Evolutionary conservation across 2,113 vertebrate genomes (phyloP).

Genomic region (Pagrus major): DNA sequence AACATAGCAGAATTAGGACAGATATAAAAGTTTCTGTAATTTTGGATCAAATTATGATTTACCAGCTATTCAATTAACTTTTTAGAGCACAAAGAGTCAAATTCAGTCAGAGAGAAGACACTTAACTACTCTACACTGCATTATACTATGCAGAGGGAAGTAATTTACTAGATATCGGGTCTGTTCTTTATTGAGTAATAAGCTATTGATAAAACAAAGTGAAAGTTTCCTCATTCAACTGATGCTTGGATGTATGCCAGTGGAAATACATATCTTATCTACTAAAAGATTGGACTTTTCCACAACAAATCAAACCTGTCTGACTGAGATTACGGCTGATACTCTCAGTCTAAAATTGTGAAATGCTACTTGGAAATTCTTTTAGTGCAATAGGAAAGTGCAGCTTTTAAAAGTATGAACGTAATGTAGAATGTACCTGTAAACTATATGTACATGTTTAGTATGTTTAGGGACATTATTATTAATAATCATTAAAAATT

Average conservation of each 20-base stretch:
- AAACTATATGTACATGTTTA: neutral
- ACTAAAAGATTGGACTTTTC: conserved; percentile 32
- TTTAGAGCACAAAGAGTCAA: neutral
- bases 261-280: conserved; percentile 48
- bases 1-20: neutral
- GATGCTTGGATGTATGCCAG: conserved; percentile 33
- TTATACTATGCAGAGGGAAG: neutral
- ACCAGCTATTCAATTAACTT: neutral
- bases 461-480: neutral
- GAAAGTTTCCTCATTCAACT: conserved; percentile 29
- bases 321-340: conserved; percentile 5
- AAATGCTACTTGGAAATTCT: conserved; percentile 26
- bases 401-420: conserved; percentile 8
- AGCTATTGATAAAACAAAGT: conserved; percentile 33
- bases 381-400: neutral
- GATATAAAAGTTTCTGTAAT: neutral
- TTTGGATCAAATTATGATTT: neutral
- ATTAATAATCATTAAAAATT: neutral
- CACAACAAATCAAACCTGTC: conserved; percentile 30
- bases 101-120: neutral
- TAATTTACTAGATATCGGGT: neutral
- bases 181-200: conserved; percentile 34
- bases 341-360: conserved; percentile 26
- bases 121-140: neutral
- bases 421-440: neutral